Evolutionary conservation across 2,888 invertebrate species (phyloP), one percentile per base, ranked within the genome.

Genomic region (Iselma pallidipennis): DNA sequence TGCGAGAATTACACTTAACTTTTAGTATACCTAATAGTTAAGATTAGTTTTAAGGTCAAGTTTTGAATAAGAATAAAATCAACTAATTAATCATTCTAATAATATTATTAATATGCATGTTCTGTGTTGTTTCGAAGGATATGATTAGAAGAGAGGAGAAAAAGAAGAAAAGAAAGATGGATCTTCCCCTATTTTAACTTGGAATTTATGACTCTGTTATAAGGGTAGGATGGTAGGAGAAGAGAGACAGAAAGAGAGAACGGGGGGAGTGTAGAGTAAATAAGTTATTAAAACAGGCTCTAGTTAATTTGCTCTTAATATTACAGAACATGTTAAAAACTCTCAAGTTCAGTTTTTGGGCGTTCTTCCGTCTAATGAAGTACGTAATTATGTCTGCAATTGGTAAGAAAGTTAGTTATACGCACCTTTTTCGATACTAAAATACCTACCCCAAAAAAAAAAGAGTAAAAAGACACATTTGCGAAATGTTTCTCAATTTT

Each of bases 331-430:
- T 7, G 33, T 49, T 37, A 31, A 54, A 57, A 61, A 61, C 31
- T 31, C 31, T 60, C 45, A 42, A 51, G 52, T 60, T 60, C n/a
- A 60, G 14, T 60, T 59, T 60, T 26, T 28, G 25, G 31, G 21
- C 57, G n/a, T n/a, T n/a, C 23, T 10, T 28, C 28, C 26, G 55
- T 51, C 50, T 51, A 60, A 60, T 61, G 49, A 61, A 57, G 53
- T 21, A 57, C 57, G 57, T 57, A 57, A 61, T 59, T 55, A 59
- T 48, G 49, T 59, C 33, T 49, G 53, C 45, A 51, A 37, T 31
- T 49, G 28, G 57, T 28, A 19, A 21, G 31, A 23, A 29, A 59
- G 48, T 52, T 57, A 59, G 48, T 52, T 57, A 37, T 53, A 31
- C 26, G 26, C n/a, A 49, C 21, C 21, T 19, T 37, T 25, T 26